Evolutionary conservation across 2,888 invertebrate genomes (phyloP), one percentile per base, ranked within the genome.

Genomic region (Beris chalybata): DNA sequence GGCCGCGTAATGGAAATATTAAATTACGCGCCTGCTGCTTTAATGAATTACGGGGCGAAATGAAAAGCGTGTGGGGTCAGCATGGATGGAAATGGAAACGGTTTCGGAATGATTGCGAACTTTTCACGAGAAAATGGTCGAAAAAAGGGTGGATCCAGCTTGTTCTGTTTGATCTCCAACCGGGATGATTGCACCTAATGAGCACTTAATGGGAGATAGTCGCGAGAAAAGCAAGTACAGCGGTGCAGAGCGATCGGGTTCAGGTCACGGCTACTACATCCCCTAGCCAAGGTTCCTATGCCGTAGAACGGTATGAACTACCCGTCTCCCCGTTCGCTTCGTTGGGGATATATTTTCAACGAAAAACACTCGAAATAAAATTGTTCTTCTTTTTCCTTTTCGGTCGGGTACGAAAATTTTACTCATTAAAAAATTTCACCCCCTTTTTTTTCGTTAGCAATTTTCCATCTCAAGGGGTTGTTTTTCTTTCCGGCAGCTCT

Each of bases 1-100:
- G 69, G 69, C 66, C 63, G 69, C 77, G 77, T 79, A 79, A 79
- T 79, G 77, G 77, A 75, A 79, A 79, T 79, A 79, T 79, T 78
- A 79, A 79, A 79, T 79, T 79, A 78, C 78, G 75, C 74, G 74
- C 74, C 73, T 73, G 73, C 72, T 73, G 72, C 72, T 74, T 73
- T 74, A 73, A 72, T 72, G 72, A 72, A 74, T 73, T 74, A 73
- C 22, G 54, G 4, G 29, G 58, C 38, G 56, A 43, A 38, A 56
- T 7, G 11, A 22, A 38, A 56, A 47, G 47, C 45, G 15, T n/a
- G 13, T 9, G 50, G 61, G 61, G 61, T 61, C 61, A 61, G 53
- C 38, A 15, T 5, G 15, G n/a, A 50, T 61, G 30, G 61, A 61
- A 61, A 61, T 50, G 61, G 61, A 61, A 52, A 61, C 61, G 43